These are phyloP conservation scores for Calidris pugnax DNA, from an alignment of 2,113 vertebrate species.

Conservation along the genomic window DNA sequence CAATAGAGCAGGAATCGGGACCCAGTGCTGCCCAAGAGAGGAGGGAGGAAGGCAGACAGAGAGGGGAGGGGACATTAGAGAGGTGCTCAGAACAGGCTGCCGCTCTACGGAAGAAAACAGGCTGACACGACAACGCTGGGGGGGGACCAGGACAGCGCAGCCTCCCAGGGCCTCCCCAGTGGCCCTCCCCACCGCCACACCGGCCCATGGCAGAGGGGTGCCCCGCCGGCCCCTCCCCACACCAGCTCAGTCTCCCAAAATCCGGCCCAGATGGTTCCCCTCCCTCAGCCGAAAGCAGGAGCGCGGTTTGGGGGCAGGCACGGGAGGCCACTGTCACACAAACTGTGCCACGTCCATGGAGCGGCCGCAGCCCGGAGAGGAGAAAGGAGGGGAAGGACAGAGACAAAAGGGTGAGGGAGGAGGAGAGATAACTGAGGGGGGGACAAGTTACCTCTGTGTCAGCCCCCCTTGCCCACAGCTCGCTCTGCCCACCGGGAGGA, in stretches of 20 bases:
- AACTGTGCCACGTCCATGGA: background rate
- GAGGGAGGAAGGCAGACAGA: slow-evolving; percentile 70
- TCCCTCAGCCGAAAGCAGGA: background rate
- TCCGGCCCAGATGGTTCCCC: background rate
- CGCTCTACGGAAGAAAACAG: background rate
- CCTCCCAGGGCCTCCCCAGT: fast-evolving
- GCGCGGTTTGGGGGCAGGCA: background rate
- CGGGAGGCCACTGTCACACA: background rate
- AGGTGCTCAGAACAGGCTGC: slow-evolving; percentile 26
- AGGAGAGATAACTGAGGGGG: background rate
- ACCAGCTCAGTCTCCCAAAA: background rate
- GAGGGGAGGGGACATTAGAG: slow-evolving; percentile 74
- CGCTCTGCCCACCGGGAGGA: background rate
- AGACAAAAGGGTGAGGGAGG: slow-evolving; percentile 26
- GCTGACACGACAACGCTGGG: background rate
- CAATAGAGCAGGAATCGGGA: slow-evolving; percentile 92
- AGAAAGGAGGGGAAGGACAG: slow-evolving; percentile 40
- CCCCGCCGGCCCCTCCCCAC: too few species aligned
- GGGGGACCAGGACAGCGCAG: background rate
- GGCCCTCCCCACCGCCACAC: fast-evolving
- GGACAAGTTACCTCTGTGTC: background rate
- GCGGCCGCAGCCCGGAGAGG: background rate
- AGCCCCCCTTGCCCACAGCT: background rate
- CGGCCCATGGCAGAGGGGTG: fast-evolving
- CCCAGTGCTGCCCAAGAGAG: slow-evolving; percentile 85